phyloP scores from a whole-genome alignment of 2,797 vertebrate genomes.

The Squalus acanthias region DNA sequence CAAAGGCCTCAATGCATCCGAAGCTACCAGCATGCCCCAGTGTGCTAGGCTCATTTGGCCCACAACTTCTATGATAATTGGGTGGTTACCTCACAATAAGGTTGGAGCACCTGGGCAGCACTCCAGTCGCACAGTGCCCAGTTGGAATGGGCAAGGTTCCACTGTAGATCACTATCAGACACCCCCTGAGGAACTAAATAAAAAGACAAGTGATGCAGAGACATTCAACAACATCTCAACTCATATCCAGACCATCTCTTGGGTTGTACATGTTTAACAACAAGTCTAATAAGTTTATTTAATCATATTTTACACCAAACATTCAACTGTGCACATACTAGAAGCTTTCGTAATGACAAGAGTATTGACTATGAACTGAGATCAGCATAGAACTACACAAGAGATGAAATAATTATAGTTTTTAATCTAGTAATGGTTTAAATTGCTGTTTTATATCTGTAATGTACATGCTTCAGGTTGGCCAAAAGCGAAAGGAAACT shows the following conservation, averaged over 20 bases:
- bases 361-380: not conserved
- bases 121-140: not conserved
- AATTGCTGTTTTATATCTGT: not conserved
- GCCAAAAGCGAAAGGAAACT: not conserved
- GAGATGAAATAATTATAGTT: not conserved
- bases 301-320: not conserved
- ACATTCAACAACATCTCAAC: not conserved
- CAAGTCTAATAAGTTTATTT: constrained; percentile 12
- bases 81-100: not conserved
- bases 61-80: not conserved
- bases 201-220: not conserved
- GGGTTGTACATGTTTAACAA: not conserved
- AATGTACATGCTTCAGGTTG: not conserved
- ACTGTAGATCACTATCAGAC: not conserved
- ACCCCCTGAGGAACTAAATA: not conserved
- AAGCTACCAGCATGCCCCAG: not conserved
- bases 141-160: not conserved
- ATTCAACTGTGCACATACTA: not conserved
- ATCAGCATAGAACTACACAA: not conserved
- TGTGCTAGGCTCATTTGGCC: not conserved
- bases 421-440: not conserved
- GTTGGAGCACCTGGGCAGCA: not conserved
- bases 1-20: not conserved
- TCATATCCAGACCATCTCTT: not conserved
- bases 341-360: not conserved